These are phyloP conservation scores for Spodoptera frugiperda DNA, from an alignment of 1,140 invertebrate species.

Conservation along the genomic window DNA sequence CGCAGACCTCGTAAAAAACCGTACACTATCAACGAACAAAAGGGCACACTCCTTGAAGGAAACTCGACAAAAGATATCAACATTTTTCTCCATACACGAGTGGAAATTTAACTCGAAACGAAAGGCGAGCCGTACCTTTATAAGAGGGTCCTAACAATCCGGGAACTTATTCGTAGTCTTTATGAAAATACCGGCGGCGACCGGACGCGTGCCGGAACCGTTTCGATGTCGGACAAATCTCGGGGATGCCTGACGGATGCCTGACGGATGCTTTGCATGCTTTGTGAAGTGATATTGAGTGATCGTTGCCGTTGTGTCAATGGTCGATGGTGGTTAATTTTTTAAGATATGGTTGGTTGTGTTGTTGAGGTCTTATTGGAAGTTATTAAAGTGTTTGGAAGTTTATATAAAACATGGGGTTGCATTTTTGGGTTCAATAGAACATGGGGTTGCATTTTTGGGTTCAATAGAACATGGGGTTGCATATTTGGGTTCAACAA, in stretches of 20 bases:
- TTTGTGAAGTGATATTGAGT: not conserved
- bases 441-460: too few species aligned
- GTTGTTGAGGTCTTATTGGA: too few species aligned
- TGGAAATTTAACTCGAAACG: not conserved
- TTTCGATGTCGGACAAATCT: not conserved
- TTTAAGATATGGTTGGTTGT: too few species aligned
- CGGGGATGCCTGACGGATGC: not conserved
- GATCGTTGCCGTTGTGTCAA: too few species aligned
- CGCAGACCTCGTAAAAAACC: too few species aligned
- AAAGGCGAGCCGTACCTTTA: slow-evolving; percentile 1
- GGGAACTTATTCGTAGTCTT: not conserved
- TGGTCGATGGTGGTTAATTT: too few species aligned
- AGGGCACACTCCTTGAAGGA: not conserved
- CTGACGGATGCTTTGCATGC: not conserved
- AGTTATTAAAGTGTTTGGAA: too few species aligned
- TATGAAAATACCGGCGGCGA: slow-evolving; percentile 4
- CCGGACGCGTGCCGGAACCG: not conserved
- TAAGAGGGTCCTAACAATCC: slow-evolving; percentile 8
- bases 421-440: too few species aligned
- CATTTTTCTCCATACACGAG: not conserved
- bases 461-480: too few species aligned
- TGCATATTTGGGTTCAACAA: too few species aligned
- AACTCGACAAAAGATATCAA: not conserved
- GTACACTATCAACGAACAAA: too few species aligned
- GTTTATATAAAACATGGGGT: too few species aligned